phyloP scores from a whole-genome alignment of 2,797 vertebrate species.

The Halcyon smyrnensis region DNA sequence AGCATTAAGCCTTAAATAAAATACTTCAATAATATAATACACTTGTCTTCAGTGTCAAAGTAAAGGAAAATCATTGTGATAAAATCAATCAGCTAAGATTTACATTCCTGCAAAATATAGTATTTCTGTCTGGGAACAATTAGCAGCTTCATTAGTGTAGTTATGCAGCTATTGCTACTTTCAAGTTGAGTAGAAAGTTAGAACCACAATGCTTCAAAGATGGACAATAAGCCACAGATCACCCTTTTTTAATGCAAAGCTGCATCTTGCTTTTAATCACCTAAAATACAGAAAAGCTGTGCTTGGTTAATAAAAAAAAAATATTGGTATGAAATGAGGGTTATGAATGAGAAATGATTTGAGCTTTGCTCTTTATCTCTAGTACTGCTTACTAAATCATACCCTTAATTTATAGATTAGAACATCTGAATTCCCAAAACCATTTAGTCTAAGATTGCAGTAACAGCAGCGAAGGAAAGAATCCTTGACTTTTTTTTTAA shows the following conservation, averaged over 20 bases:
- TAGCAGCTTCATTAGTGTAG: neutral
- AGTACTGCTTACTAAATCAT: neutral
- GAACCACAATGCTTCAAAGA: constrained; percentile 6
- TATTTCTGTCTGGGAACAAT: neutral
- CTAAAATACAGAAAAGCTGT: constrained; percentile 1
- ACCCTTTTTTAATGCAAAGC: neutral
- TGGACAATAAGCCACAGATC: constrained; percentile 18
- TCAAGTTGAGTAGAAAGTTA: neutral
- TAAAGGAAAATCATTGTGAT: neutral
- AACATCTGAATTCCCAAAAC: neutral
- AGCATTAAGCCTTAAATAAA: neutral
- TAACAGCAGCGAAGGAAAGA: neutral
- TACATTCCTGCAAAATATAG: neutral
- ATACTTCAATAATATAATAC: no score
- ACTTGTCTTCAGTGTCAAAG: neutral
- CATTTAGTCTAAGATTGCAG: neutral
- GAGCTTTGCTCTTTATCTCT: constrained; percentile 7
- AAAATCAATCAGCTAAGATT: neutral
- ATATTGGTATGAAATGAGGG: constrained; percentile 13
- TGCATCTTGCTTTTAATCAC: constrained; percentile 58
- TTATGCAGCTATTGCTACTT: neutral
- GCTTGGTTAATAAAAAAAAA: constrained; percentile 54
- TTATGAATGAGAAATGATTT: constrained; percentile 22
- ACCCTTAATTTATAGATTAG: neutral
- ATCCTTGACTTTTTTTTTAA: neutral